These are phyloP conservation scores for Trinectes maculatus DNA, from an alignment of 2,113 vertebrate species.

Conservation along the genomic window DNA sequence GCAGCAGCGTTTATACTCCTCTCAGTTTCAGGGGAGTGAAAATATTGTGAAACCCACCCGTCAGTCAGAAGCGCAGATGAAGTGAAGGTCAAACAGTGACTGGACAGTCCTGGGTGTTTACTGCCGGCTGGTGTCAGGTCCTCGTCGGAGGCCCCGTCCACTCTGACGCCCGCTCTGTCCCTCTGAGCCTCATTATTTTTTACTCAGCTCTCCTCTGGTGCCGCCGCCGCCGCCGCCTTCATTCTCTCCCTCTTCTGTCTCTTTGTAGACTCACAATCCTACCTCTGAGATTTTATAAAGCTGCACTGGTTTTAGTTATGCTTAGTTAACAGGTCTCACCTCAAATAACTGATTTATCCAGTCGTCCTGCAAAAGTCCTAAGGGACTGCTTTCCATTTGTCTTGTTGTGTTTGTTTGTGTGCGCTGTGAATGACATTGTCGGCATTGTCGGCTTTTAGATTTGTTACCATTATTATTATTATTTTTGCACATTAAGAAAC, in stretches of 20 bases:
- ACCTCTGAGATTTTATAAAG: background rate
- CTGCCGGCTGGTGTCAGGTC: background rate
- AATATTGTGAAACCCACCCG: too few relatives aligned
- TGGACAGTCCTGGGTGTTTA: background rate
- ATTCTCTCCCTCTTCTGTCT: background rate
- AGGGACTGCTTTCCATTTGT: too few relatives aligned
- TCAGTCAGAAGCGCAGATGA: too few relatives aligned
- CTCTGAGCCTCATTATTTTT: constrained; percentile 33
- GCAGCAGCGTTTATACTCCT: too few relatives aligned
- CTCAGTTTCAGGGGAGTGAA: too few relatives aligned
- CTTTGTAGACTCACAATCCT: background rate
- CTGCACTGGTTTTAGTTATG: background rate
- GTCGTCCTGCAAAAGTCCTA: background rate
- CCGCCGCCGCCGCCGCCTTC: background rate
- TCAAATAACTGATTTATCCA: background rate
- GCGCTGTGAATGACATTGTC: too few relatives aligned
- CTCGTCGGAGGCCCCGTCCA: background rate
- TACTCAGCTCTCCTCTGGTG: background rate
- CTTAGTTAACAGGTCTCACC: background rate
- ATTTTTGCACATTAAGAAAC: too few relatives aligned
- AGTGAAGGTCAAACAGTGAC: too few relatives aligned
- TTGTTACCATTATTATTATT: too few relatives aligned
- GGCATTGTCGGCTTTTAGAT: too few relatives aligned
- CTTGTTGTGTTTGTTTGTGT: background rate
- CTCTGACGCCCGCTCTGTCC: constrained; percentile 27